Percentiles rank a stretch among this genome's conserved stretches.
Conservation (phyloP, 2,888 invertebrate genomes). For the Sipha maydis region DNA sequence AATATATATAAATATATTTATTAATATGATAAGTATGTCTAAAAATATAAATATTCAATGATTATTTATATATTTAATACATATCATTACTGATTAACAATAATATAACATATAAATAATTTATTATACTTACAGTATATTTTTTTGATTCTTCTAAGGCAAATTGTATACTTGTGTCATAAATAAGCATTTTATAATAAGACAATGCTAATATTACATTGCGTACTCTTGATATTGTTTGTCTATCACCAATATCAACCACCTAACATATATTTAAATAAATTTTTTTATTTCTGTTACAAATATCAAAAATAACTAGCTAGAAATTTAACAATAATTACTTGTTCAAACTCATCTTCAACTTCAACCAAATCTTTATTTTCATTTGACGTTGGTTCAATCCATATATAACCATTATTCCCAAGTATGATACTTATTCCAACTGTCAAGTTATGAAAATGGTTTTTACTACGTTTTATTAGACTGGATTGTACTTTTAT, state of each 20-base stretch:
- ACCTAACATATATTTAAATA: conserved; percentile 24
- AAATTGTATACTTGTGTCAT: conserved; percentile 90
- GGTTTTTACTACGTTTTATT: conserved; percentile 91
- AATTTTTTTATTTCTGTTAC: background rate
- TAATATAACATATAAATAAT: conserved; percentile 64
- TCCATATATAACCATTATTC: conserved; percentile 97
- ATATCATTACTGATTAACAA: background rate
- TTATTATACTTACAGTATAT: conserved; percentile 77
- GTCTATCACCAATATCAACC: conserved; percentile 68
- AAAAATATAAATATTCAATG: too few relatives aligned
- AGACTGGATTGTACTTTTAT: conserved; percentile 91
- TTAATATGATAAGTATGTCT: background rate
- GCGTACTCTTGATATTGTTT: conserved; percentile 86
- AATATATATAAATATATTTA: background rate
- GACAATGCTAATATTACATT: conserved; percentile 91
- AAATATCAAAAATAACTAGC: background rate
- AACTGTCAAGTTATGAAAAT: conserved; percentile 92
- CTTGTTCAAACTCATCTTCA: conserved; percentile 78
- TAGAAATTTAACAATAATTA: conserved; percentile 64
- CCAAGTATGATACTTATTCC: conserved; percentile 94
- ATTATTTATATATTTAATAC: background rate
- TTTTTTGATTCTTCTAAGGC: conserved; percentile 90
- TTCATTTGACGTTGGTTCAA: conserved; percentile 74
- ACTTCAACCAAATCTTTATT: conserved; percentile 79
- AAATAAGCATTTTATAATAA: conserved; percentile 88